Evolutionary conservation across 2,113 vertebrate genomes (phyloP).

Genomic region (Gracilinanus agilis): DNA sequence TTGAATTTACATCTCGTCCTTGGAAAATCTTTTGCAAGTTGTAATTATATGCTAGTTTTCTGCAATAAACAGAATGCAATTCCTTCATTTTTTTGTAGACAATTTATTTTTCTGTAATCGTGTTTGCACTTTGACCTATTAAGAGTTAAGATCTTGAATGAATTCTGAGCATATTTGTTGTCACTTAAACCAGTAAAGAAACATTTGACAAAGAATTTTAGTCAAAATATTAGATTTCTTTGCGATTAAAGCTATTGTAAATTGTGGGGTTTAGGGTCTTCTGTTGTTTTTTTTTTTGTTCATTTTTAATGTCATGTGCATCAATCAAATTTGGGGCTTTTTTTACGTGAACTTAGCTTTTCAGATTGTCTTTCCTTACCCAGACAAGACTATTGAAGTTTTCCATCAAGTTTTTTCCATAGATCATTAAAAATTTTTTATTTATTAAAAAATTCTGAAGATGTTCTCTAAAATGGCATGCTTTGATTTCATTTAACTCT

Average conservation of each 20-base stretch:
- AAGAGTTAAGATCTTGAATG: constrained; percentile 31
- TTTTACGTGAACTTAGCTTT: constrained; percentile 27
- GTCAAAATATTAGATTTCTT: not conserved
- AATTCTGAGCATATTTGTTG: constrained; percentile 44
- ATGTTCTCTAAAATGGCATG: not conserved
- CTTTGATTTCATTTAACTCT: constrained; percentile 20
- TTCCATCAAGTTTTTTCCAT: constrained; percentile 42
- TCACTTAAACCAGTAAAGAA: constrained; percentile 21
- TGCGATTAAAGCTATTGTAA: not conserved
- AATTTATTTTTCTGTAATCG: constrained; percentile 44
- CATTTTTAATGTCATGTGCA: constrained; percentile 16
- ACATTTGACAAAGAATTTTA: constrained; percentile 9
- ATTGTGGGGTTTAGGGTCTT: constrained; percentile 20
- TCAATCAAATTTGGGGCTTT: constrained; percentile 40
- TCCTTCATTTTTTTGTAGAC: constrained; percentile 44
- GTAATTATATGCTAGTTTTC: constrained; percentile 53
- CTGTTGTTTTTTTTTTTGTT: constrained; percentile 44
- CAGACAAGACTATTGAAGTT: not conserved
- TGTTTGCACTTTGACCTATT: not conserved
- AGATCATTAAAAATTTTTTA: constrained; percentile 6
- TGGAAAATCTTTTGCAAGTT: not conserved
- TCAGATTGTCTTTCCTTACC: constrained; percentile 43
- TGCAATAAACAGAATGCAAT: constrained; percentile 35
- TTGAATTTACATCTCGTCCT: not conserved
- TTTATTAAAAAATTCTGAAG: constrained; percentile 42